Conservation (phyloP, 2,113 vertebrate genomes). For the Oplegnathus fasciatus region DNA sequence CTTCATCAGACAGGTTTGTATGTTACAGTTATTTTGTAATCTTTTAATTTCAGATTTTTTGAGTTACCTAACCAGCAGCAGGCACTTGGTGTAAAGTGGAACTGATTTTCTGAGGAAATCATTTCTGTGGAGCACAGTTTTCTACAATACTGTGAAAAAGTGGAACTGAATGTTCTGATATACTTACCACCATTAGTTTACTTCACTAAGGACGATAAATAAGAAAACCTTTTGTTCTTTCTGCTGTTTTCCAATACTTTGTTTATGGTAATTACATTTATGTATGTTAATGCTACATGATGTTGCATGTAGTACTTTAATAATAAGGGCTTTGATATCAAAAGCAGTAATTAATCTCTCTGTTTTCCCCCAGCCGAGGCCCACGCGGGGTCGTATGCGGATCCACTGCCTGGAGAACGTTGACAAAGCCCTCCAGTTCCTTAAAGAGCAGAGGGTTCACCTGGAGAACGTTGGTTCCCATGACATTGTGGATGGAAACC, state of each 20-base stretch:
- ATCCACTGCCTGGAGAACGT: slow-evolving; percentile 97
- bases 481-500: slow-evolving; percentile 96
- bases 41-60: background rate
- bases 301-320: too few relatives aligned
- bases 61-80: background rate
- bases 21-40: background rate
- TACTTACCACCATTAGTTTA: background rate
- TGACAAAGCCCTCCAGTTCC: slow-evolving; percentile 96
- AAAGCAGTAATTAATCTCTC: background rate
- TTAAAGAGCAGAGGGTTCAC: slow-evolving; percentile 96
- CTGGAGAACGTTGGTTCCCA: slow-evolving; percentile 97
- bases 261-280: background rate
- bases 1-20: background rate
- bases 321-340: background rate
- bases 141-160: background rate
- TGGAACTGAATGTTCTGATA: background rate
- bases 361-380: slow-evolving; percentile 86
- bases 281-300: background rate
- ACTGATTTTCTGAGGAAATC: background rate
- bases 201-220: background rate
- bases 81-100: too few relatives aligned
- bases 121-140: background rate
- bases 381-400: slow-evolving; percentile 94
- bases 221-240: background rate
- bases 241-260: background rate